Evolutionary conservation across 2,888 invertebrate species (phyloP).

Genomic region (Plagodis pulveraria): DNA sequence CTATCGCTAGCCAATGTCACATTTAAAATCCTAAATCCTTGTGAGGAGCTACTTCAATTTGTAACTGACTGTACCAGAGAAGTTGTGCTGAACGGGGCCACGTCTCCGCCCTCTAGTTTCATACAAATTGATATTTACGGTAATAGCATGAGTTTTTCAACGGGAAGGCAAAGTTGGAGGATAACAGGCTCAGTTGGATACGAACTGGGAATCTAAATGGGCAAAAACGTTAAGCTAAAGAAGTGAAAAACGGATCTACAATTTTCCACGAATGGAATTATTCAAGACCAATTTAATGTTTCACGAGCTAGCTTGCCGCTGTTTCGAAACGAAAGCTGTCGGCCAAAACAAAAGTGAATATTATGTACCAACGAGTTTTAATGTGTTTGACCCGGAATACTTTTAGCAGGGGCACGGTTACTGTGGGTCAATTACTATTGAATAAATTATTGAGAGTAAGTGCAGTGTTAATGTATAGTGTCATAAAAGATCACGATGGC

Average conservation of each 20-base stretch:
- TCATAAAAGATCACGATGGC: constrained; percentile 37
- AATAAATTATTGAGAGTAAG: constrained; percentile 39
- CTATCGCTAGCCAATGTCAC: constrained; percentile 52
- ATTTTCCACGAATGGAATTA: constrained; percentile 65
- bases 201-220: constrained; percentile 72
- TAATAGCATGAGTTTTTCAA: constrained; percentile 82
- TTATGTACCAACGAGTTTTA: constrained; percentile 5
- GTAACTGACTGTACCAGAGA: constrained; percentile 67
- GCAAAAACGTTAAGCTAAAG: constrained; percentile 70
- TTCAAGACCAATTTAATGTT: constrained; percentile 72
- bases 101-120: constrained; percentile 77
- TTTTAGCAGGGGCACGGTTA: constrained; percentile 22
- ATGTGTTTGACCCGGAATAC: constrained; percentile 26
- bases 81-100: constrained; percentile 59
- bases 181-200: constrained; percentile 77
- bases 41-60: constrained; percentile 73
- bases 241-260: constrained; percentile 72
- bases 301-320: constrained; percentile 55
- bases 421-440: constrained; percentile 35
- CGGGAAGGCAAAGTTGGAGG: constrained; percentile 74
- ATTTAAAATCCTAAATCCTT: constrained; percentile 69
- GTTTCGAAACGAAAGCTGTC: constrained; percentile 44
- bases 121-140: constrained; percentile 85
- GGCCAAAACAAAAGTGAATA: constrained; percentile 41
- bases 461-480: constrained; percentile 35